phyloP scores from a whole-genome alignment of 2,113 vertebrate species.

The Alosa alosa region DNA sequence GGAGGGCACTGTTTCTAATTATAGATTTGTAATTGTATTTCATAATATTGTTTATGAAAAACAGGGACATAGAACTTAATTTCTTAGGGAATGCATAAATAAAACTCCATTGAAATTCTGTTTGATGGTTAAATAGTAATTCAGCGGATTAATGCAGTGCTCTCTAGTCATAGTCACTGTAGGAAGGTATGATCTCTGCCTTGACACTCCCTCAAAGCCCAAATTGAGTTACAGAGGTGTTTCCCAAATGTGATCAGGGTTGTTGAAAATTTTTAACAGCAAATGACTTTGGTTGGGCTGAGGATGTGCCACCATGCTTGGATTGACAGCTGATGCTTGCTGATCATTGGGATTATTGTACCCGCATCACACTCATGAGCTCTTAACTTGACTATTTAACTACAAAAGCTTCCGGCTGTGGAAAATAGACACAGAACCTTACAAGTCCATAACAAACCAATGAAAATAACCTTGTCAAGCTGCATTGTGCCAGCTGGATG shows the following conservation, averaged over 20 bases:
- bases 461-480: neutral
- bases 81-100: neutral
- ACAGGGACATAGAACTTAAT: neutral
- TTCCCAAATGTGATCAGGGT: neutral
- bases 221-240: neutral
- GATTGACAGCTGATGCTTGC: constrained; percentile 28
- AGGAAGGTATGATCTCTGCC: constrained; percentile 14
- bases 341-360: constrained; percentile 5
- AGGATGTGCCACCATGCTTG: constrained; percentile 18
- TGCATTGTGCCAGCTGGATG: neutral
- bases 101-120: neutral
- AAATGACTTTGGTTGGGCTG: constrained; percentile 7
- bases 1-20: constrained; percentile 21
- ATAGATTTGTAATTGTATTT: neutral
- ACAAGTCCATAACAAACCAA: neutral
- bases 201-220: constrained; percentile 12
- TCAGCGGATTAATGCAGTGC: neutral
- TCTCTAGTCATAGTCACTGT: neutral
- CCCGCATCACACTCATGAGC: neutral
- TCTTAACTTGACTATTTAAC: neutral
- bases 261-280: neutral
- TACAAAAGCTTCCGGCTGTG: neutral
- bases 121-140: neutral
- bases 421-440: neutral
- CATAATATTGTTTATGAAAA: neutral